Evolutionary conservation across 2,113 vertebrate genomes (phyloP).

Genomic region (Phrynosoma platyrhinos): DNA sequence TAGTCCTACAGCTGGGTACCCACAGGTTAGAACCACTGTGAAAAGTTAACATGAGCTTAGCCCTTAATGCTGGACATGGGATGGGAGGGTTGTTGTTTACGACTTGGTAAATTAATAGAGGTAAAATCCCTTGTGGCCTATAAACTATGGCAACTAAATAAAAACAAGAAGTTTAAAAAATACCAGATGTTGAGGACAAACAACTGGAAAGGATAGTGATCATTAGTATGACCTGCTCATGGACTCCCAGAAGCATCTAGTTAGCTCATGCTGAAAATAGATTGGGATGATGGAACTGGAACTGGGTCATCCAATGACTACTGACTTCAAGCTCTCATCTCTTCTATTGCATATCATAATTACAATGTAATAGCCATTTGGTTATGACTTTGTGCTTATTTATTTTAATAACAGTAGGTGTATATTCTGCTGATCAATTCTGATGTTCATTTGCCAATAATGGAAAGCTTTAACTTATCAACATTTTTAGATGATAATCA

Average conservation of each 20-base stretch:
- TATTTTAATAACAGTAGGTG: not conserved
- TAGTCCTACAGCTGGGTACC: too few relatives aligned
- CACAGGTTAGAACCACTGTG: too few relatives aligned
- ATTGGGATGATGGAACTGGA: not conserved
- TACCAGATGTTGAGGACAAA: not conserved
- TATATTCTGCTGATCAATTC: not conserved
- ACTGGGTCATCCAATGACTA: not conserved
- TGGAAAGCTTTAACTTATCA: not conserved
- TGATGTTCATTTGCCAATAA: not conserved
- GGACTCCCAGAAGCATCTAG: not conserved
- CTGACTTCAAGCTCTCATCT: not conserved
- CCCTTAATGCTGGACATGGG: too few relatives aligned
- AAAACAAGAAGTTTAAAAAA: not conserved
- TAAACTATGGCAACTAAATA: not conserved
- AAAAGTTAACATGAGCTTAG: too few relatives aligned
- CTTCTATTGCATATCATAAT: not conserved
- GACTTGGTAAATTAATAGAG: not conserved
- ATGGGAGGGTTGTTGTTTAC: not conserved
- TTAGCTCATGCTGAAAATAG: not conserved
- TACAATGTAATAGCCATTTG: not conserved
- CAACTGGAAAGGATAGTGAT: not conserved
- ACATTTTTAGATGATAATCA: conserved; percentile 1
- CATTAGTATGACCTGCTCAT: not conserved
- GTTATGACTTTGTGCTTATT: not conserved
- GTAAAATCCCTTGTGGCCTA: not conserved